A percentile compares a stretch with the other conserved stretches of the same genome.
These are phyloP conservation scores for Lepidurus apus DNA, from an alignment of 1,140 invertebrate species.

Conservation along the genomic window DNA sequence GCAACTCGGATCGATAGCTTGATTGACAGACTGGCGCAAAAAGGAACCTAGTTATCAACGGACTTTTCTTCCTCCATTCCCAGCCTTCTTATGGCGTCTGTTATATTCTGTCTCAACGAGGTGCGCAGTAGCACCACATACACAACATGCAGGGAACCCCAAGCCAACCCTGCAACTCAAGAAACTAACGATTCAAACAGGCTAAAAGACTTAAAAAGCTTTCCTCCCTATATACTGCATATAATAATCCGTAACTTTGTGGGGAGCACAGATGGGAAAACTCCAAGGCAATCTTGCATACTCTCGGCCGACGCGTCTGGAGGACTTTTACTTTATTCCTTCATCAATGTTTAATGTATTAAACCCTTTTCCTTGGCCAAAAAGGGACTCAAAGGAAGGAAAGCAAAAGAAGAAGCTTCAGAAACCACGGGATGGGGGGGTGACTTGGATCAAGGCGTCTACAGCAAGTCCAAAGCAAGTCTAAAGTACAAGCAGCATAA, in stretches of 20 bases:
- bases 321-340: background rate
- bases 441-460: background rate
- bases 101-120: background rate
- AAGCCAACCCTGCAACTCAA: background rate
- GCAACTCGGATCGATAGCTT: conserved; percentile 10
- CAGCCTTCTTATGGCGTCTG: background rate
- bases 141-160: background rate
- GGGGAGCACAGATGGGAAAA: background rate
- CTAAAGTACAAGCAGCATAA: no score
- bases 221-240: background rate
- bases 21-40: conserved; percentile 13
- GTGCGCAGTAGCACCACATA: background rate
- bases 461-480: no score
- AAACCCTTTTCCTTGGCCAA: background rate
- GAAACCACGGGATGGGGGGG: background rate
- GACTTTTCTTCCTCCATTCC: conserved; percentile 10
- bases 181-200: background rate
- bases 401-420: background rate
- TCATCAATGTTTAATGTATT: conserved; percentile 1
- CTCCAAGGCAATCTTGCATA: conserved; percentile 3
- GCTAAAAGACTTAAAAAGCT: background rate
- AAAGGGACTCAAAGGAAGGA: background rate
- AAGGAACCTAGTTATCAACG: conserved; percentile 21
- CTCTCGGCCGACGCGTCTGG: background rate
- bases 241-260: background rate